phyloP scores from a whole-genome alignment of 2,888 invertebrate species.

The Papilio elwesi region DNA sequence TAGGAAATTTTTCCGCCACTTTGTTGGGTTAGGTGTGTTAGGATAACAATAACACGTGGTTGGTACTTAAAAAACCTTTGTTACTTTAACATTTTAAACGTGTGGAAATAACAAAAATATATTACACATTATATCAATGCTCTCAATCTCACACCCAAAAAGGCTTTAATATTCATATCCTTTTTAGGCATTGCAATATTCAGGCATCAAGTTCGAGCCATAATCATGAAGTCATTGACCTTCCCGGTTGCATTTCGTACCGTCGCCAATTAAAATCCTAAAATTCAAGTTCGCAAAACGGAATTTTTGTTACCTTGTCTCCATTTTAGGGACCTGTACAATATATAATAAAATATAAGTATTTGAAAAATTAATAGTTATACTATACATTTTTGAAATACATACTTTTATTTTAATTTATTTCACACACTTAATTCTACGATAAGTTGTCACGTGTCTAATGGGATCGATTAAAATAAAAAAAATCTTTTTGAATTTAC shows the following conservation, averaged over 20 bases:
- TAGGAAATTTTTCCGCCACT: no score
- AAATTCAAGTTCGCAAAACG: conserved; percentile 2
- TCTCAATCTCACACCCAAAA: background rate
- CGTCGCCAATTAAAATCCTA: background rate
- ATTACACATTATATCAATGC: background rate
- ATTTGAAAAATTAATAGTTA: no score
- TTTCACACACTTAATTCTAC: no score
- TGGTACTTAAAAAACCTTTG: no score
- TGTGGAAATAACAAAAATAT: background rate
- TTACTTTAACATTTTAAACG: no score
- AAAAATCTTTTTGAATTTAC: no score
- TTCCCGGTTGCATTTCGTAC: background rate
- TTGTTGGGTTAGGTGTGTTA: no score
- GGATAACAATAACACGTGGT: no score
- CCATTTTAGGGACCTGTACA: background rate
- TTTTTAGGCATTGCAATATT: background rate
- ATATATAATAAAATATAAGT: no score
- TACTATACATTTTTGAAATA: background rate
- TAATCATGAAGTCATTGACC: background rate
- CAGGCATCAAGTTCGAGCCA: background rate
- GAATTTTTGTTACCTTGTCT: background rate
- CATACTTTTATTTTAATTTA: background rate
- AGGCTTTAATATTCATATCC: background rate
- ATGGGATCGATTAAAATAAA: no score
- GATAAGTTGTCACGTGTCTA: no score